Percentiles rank a stretch among this genome's conserved stretches.
Evolutionary conservation across 2,113 vertebrate species (phyloP).

Genomic region (Nycticebus coucang): DNA sequence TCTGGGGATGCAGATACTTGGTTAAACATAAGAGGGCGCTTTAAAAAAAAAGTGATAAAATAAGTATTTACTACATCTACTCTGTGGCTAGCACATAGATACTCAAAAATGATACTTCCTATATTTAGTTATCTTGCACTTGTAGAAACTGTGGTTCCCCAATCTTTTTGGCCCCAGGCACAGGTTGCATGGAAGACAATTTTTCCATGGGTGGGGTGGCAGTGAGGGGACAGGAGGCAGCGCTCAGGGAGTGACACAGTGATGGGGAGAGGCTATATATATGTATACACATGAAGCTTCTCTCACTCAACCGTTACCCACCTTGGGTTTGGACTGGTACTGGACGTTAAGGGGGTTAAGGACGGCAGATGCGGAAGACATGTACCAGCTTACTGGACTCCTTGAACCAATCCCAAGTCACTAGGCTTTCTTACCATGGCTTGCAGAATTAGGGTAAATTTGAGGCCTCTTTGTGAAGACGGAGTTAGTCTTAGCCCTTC

Average conservation of each 20-base stretch:
- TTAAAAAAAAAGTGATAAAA: not conserved
- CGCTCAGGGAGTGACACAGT: no score
- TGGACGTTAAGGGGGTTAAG: no score
- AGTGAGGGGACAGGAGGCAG: no score
- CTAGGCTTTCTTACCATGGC: not conserved
- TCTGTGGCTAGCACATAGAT: not conserved
- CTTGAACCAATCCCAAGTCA: not conserved
- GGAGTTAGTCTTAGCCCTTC: not conserved
- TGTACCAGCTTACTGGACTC: not conserved
- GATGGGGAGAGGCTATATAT: no score
- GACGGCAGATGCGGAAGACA: not conserved
- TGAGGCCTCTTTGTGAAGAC: not conserved
- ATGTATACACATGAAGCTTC: no score
- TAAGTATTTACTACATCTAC: not conserved
- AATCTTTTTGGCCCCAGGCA: no score
- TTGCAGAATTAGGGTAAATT: not conserved
- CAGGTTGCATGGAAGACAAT: no score
- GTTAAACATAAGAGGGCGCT: not conserved
- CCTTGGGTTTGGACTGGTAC: no score
- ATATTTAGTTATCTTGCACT: not conserved
- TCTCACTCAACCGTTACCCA: no score
- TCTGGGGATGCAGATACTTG: not conserved
- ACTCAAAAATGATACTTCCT: not conserved
- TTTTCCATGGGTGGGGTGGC: no score
- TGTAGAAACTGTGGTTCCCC: no score